phyloP scores from a whole-genome alignment of 2,888 invertebrate species.

The Drosophila pegasa region DNA sequence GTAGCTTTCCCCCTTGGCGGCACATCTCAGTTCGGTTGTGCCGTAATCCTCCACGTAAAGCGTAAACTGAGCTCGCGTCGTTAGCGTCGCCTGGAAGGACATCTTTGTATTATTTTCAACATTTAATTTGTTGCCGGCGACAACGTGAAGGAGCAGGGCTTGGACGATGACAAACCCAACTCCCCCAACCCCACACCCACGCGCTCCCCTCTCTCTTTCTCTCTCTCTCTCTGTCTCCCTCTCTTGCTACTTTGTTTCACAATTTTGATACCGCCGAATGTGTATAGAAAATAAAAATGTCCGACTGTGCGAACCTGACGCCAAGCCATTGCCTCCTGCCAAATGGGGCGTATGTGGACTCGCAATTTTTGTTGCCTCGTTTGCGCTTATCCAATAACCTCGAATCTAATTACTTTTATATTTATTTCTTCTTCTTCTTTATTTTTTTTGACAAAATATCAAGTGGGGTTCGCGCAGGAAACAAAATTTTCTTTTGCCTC shows the following conservation, averaged over 20 bases:
- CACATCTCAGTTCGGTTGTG: slow-evolving; percentile 28
- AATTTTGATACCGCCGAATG: slow-evolving; percentile 63
- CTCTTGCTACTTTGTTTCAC: slow-evolving; percentile 65
- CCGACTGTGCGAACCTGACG: slow-evolving; percentile 3
- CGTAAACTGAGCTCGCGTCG: slow-evolving; percentile 73
- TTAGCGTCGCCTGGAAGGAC: slow-evolving; percentile 67
- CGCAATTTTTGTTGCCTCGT: slow-evolving; percentile 58
- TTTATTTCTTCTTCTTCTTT: not conserved
- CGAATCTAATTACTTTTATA: slow-evolving; percentile 81
- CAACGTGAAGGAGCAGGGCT: slow-evolving; percentile 55
- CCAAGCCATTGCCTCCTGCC: not conserved
- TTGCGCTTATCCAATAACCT: slow-evolving; percentile 78
- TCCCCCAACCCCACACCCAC: slow-evolving; percentile 1
- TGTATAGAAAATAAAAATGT: slow-evolving; percentile 57
- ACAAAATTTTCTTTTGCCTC: slow-evolving; percentile 12
- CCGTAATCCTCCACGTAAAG: slow-evolving; percentile 66
- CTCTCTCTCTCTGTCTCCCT: not conserved
- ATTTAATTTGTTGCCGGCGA: slow-evolving; percentile 79
- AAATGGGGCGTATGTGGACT: slow-evolving; percentile 20
- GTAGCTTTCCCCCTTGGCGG: slow-evolving; percentile 15
- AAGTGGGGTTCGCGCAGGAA: slow-evolving; percentile 25
- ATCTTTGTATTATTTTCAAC: slow-evolving; percentile 81
- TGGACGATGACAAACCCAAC: slow-evolving; percentile 46
- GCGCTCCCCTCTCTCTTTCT: not conserved
- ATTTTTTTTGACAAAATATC: slow-evolving; percentile 64